Percentiles rank a stretch among this genome's conserved stretches.
These are phyloP conservation scores for Sebastes minor DNA, from an alignment of 2,797 vertebrate genomes.

Conservation along the genomic window DNA sequence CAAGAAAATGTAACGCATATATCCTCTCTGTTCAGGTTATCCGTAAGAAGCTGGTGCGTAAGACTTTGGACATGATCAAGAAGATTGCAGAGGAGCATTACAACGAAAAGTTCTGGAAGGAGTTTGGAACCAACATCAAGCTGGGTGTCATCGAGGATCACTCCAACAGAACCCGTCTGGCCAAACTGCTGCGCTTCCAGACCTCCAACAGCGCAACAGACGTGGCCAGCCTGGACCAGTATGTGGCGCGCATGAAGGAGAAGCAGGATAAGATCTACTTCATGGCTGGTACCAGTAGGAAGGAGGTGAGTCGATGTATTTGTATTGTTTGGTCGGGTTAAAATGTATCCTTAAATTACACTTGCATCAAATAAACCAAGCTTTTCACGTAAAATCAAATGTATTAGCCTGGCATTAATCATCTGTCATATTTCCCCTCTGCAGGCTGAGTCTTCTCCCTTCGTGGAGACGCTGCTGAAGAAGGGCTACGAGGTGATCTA, in stretches of 20 bases:
- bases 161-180: conserved; percentile 96
- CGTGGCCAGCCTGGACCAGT: conserved; percentile 92
- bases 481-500: conserved; percentile 99
- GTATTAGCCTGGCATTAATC: not conserved
- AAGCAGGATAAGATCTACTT: conserved; percentile 99
- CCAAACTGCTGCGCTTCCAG: conserved; percentile 96
- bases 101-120: conserved; percentile 98
- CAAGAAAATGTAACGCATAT: not conserved
- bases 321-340: not conserved
- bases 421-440: not conserved
- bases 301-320: conserved; percentile 84
- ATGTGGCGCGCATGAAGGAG: conserved; percentile 99
- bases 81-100: conserved; percentile 98
- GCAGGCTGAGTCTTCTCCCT: conserved; percentile 95
- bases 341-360: not conserved
- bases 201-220: conserved; percentile 90
- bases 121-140: conserved; percentile 99
- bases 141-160: conserved; percentile 99
- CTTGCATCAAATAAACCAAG: not conserved
- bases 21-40: conserved; percentile 86
- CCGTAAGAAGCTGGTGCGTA: conserved; percentile 97
- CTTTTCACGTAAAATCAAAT: not conserved
- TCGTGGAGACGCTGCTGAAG: conserved; percentile 95
- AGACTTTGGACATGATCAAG: conserved; percentile 99
- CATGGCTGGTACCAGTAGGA: conserved; percentile 95